Conservation (phyloP, 2,888 invertebrate genomes). For the Hofmannophila pseudospretella region DNA sequence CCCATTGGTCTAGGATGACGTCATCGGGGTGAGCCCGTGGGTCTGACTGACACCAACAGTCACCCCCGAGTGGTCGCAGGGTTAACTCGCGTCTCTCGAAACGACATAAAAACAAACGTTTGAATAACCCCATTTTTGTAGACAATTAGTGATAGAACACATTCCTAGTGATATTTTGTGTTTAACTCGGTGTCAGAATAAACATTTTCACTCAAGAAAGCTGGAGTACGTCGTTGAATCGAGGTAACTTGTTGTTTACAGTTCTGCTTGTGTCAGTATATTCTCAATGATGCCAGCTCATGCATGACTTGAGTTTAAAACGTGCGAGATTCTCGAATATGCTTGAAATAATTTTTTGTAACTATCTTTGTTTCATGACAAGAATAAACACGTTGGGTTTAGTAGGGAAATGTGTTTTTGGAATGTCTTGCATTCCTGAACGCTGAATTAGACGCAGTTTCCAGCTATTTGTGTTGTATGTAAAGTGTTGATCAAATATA, state of each 20-base stretch:
- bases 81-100: slow-evolving; percentile 42
- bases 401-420: no score
- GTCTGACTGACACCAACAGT: slow-evolving; percentile 71
- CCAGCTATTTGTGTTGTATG: no score
- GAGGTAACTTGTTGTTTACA: slow-evolving; percentile 54
- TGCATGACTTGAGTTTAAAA: slow-evolving; percentile 30
- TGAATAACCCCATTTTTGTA: slow-evolving; percentile 30
- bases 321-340: background rate
- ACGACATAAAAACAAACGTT: slow-evolving; percentile 58
- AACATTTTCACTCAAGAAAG: background rate
- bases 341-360: background rate
- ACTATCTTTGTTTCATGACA: no score
- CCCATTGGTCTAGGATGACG: slow-evolving; percentile 75
- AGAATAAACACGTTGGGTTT: no score
- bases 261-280: slow-evolving; percentile 42
- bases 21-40: slow-evolving; percentile 73
- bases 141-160: slow-evolving; percentile 30
- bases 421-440: no score
- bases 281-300: slow-evolving; percentile 48
- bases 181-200: background rate
- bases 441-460: no score
- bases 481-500: no score
- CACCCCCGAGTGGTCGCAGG: slow-evolving; percentile 62
- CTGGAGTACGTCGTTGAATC: slow-evolving; percentile 13
- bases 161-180: slow-evolving; percentile 33